These are phyloP conservation scores for Aphidius colemani DNA, from an alignment of 2,888 invertebrate species.

Conservation along the genomic window DNA sequence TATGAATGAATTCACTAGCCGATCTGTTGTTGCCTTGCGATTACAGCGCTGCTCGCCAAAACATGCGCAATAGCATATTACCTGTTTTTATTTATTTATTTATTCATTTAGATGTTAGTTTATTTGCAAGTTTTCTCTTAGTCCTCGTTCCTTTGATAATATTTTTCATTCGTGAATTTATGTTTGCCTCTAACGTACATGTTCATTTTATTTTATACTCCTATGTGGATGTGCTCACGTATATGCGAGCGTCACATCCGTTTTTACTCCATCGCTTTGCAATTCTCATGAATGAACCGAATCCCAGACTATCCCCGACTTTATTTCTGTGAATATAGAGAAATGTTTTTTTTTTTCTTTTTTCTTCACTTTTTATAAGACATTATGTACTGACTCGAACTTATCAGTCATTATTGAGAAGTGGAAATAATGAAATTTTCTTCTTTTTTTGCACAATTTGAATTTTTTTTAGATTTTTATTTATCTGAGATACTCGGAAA, in stretches of 20 bases:
- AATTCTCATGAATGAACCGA: slow-evolving; percentile 12
- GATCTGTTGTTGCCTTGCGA: background rate
- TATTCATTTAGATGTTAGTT: background rate
- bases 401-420: no score
- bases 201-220: background rate
- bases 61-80: slow-evolving; percentile 25
- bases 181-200: background rate
- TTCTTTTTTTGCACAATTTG: background rate
- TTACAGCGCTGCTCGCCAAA: slow-evolving; percentile 14
- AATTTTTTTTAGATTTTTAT: background rate
- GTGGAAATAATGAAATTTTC: no score
- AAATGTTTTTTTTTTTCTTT: background rate
- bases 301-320: no score
- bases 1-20: slow-evolving; percentile 14
- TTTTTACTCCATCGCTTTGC: slow-evolving; percentile 7
- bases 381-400: background rate
- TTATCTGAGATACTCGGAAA: no score
- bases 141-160: background rate
- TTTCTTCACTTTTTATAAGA: background rate
- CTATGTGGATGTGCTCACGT: background rate
- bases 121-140: background rate
- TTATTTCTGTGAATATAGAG: background rate
- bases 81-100: slow-evolving; percentile 19
- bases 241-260: slow-evolving; percentile 8
- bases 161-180: background rate